Evolutionary conservation across 1,140 invertebrate genomes (phyloP).

Genomic region (Diplogasteroides magnus): DNA sequence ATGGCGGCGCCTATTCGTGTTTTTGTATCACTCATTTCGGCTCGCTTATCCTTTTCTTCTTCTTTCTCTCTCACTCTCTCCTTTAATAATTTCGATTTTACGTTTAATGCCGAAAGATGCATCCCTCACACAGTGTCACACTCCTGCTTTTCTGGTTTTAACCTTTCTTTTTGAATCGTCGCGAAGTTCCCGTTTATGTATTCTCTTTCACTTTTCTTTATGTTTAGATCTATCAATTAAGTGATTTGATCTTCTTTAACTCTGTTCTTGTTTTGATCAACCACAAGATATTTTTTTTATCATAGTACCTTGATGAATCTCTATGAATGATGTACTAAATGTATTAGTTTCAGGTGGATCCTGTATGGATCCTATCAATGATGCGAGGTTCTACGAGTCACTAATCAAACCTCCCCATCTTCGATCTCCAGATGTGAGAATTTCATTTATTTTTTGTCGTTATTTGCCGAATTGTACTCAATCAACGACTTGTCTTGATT

Average conservation of each 20-base stretch:
- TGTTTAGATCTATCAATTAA: too few species aligned
- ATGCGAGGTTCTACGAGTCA: slow-evolving; percentile 34
- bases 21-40: too few species aligned
- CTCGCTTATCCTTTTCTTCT: neutral
- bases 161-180: neutral
- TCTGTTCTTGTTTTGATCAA: too few species aligned
- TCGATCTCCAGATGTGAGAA: slow-evolving; percentile 24
- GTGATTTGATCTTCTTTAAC: too few species aligned
- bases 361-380: slow-evolving; percentile 35
- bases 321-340: too few species aligned
- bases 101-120: too few species aligned
- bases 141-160: slow-evolving; percentile 1
- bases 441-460: slow-evolving; percentile 5
- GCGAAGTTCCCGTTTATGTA: neutral
- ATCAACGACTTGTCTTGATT: neutral
- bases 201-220: neutral
- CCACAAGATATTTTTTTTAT: too few species aligned
- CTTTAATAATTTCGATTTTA: too few species aligned
- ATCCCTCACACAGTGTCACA: neutral
- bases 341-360: too few species aligned
- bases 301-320: too few species aligned
- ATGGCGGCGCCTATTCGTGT: too few species aligned
- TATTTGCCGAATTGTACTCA: neutral
- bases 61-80: neutral
- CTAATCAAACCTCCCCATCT: slow-evolving; percentile 30